A percentile compares a stretch with the other conserved stretches of the same genome.
These are phyloP conservation scores for Polyploca ridens DNA, from an alignment of 2,888 invertebrate genomes.

Conservation along the genomic window DNA sequence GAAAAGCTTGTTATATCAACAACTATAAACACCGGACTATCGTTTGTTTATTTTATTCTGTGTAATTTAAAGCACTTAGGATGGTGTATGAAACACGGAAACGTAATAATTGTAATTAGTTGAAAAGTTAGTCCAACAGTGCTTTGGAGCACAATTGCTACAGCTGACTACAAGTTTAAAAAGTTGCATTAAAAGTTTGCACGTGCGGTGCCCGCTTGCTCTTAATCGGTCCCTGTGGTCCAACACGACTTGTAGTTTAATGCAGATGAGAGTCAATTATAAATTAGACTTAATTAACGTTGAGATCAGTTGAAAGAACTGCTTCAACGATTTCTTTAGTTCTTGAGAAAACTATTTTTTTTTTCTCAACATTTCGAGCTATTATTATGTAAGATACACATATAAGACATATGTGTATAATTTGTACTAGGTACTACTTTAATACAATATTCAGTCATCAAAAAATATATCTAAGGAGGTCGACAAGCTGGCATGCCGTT, in stretches of 20 bases:
- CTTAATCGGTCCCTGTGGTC: constrained; percentile 37
- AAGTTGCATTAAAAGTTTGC: constrained; percentile 47
- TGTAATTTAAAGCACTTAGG: neutral
- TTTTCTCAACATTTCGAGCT: too few species aligned
- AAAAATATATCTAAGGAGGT: too few species aligned
- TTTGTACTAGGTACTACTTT: too few species aligned
- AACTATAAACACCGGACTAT: too few species aligned
- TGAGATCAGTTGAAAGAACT: constrained; percentile 6
- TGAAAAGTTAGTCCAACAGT: constrained; percentile 12
- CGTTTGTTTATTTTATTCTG: neutral
- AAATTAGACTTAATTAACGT: constrained; percentile 19
- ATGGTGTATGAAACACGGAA: neutral
- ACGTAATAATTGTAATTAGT: constrained; percentile 6
- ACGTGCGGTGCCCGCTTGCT: constrained; percentile 33
- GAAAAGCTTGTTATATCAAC: too few species aligned
- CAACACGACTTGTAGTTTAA: constrained; percentile 40
- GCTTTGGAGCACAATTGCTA: constrained; percentile 18
- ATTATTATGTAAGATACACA: too few species aligned
- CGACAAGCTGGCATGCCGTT: too few species aligned
- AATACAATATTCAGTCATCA: too few species aligned
- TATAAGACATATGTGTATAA: too few species aligned
- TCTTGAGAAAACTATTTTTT: too few species aligned
- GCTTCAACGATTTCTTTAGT: neutral
- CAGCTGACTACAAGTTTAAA: constrained; percentile 33
- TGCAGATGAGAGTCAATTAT: constrained; percentile 32